Evolutionary conservation across 2,888 invertebrate genomes (phyloP), one percentile per base, ranked within the genome.

Genomic region (Mechanitis mazaeus): DNA sequence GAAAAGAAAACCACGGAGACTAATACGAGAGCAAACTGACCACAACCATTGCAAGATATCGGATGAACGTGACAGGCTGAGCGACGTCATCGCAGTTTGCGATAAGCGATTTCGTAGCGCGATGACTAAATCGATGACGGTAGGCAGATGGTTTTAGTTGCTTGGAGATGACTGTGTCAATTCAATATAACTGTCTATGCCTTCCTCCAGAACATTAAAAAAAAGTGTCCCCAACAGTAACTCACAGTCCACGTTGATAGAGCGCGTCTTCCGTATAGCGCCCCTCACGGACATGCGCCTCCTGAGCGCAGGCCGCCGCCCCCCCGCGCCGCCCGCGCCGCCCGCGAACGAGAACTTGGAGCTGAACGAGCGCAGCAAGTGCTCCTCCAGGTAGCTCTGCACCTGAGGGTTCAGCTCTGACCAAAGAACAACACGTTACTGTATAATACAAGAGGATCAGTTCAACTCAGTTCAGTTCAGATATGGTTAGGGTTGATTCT

Each of bases 201-300:
- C 20, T 20, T 20, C 20, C 20, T 20, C 20, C 20, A 20, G 20
- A 20, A 20, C 20, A 20, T 20, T 20, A 20, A 20, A 20, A 20
- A 20, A 20, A 20, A 20, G 20, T 20, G 20, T 20, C 20, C 20
- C 20, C 20, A 20, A 20, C 20, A 28, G 55, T 7, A 50, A 92
- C 94, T 92, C 85, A 96, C 96, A 94, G 81, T 96, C 97, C 6
- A 97, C 95, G 76, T 96, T 96, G 68, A 98, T 98, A 11, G 97
- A 97, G 69, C 98, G 91, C 0, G 98, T 98, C 80, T 98, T 95
- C 85, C 96, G 96, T 64, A 98, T 97, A 53, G 98, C 97, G 59
- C 98, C 98, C 73, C 95, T 94, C 31, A 98, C 95, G 0, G 96
- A 97, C 94, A 97, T 94, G 75, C 94, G 93, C 1, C 96, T 91